Evolutionary conservation across 2,797 vertebrate species (phyloP).

Genomic region (Pteronotus mesoamericanus): DNA sequence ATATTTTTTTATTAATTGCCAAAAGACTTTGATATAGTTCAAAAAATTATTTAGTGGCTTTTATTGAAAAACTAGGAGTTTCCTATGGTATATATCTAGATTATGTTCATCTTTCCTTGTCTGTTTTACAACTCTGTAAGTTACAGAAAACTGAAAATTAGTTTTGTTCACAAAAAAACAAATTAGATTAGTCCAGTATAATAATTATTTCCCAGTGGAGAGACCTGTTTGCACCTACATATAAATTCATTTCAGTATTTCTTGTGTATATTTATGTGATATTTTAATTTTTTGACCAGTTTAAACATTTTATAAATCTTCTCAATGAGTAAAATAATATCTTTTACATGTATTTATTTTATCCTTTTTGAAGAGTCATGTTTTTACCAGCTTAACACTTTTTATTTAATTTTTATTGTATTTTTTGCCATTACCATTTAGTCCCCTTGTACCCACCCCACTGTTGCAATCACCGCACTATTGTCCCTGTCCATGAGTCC

Average conservation of each 20-base stretch:
- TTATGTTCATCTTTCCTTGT: background rate
- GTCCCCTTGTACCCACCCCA: no score
- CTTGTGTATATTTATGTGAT: background rate
- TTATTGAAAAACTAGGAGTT: background rate
- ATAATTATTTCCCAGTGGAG: background rate
- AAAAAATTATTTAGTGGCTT: background rate
- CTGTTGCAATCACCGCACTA: background rate
- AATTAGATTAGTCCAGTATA: background rate
- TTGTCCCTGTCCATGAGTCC: background rate
- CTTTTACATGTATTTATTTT: background rate
- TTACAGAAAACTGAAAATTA: background rate
- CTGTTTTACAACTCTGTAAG: background rate
- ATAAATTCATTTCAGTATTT: background rate
- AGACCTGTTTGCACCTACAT: background rate
- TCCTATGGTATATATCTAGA: background rate
- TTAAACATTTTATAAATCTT: background rate
- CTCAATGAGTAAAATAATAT: background rate
- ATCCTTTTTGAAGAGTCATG: background rate
- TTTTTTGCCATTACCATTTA: background rate
- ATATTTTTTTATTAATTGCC: background rate
- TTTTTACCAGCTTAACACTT: background rate
- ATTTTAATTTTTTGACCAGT: background rate
- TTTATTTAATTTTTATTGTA: background rate
- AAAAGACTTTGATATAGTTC: background rate
- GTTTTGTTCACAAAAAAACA: background rate